Evolutionary conservation across 2,888 invertebrate genomes (phyloP), one percentile per base, ranked within the genome.

Genomic region (Drosophila demipolita): DNA sequence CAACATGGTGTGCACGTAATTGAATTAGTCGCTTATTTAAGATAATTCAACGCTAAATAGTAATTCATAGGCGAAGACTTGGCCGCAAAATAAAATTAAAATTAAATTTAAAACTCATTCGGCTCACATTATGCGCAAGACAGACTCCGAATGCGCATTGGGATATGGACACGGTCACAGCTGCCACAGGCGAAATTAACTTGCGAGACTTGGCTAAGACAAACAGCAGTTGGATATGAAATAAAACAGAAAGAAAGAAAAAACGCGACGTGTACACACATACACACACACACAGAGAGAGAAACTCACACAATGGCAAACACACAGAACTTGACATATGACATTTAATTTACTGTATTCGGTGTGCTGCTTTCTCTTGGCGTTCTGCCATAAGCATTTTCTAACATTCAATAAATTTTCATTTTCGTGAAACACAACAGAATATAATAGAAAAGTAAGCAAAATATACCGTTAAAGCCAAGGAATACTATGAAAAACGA

Each of bases 281-380:
- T n/a, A 55, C 23, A 73, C 40, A 65, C 48, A 66, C 48, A 36
- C 38, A 40, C 12, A 35, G 0, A 55, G 9, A 59, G n/a, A 59
- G n/a, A 72, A 53, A 57, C n/a, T 38, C 32, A 59, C 57, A 53
- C 42, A 63, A 38, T 61, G 66, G 35, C 49, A 69, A 42, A 73
- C 60, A 66, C 17, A 67, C 26, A 71, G 71, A 81, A 77, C 82
- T 87, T 90, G 90, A 89, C 89, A 87, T 89, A 89, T 86, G 87
- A 90, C 89, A 90, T 87, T 87, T 87, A 90, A 90, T 90, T 87
- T 87, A 87, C 84, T 89, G 87, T 87, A 76, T 89, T 80, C 71
- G 75, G 80, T 78, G 69, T 87, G 86, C 76, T 80, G 83, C 79
- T 70, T 82, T 76, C 65, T 61, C 65, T 68, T 90, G 87, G 87